These are phyloP conservation scores for Nicator chloris DNA, from an alignment of 2,113 vertebrate genomes.

Conservation along the genomic window DNA sequence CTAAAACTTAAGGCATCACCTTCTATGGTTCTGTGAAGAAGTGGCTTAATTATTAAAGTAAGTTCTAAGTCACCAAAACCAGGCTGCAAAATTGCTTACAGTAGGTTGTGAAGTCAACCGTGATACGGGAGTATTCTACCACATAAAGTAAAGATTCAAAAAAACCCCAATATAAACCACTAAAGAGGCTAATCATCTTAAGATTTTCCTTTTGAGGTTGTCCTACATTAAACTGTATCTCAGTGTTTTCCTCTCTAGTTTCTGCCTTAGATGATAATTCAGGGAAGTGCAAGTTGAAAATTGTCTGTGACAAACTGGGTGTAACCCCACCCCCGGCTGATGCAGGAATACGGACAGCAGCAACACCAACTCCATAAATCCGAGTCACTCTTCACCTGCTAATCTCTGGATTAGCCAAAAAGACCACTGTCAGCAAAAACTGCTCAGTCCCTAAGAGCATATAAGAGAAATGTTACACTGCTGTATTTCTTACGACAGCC, in stretches of 20 bases:
- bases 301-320: background rate
- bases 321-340: constrained; percentile 51
- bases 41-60: background rate
- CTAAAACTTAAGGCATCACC: background rate
- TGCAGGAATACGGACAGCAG: constrained; percentile 1
- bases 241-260: background rate
- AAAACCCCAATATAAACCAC: background rate
- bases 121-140: background rate
- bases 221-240: background rate
- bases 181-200: background rate
- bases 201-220: background rate
- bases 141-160: background rate
- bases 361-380: background rate
- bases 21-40: background rate
- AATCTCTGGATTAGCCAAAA: constrained; percentile 8
- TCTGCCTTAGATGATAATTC: background rate
- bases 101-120: background rate
- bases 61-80: background rate
- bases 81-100: background rate
- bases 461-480: background rate
- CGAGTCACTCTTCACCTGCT: constrained; percentile 17
- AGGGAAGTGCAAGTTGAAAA: background rate
- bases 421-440: background rate
- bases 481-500: background rate
- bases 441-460: background rate